These are phyloP conservation scores for Terebella lapidaria DNA, from an alignment of 2,888 invertebrate genomes.

Conservation along the genomic window DNA sequence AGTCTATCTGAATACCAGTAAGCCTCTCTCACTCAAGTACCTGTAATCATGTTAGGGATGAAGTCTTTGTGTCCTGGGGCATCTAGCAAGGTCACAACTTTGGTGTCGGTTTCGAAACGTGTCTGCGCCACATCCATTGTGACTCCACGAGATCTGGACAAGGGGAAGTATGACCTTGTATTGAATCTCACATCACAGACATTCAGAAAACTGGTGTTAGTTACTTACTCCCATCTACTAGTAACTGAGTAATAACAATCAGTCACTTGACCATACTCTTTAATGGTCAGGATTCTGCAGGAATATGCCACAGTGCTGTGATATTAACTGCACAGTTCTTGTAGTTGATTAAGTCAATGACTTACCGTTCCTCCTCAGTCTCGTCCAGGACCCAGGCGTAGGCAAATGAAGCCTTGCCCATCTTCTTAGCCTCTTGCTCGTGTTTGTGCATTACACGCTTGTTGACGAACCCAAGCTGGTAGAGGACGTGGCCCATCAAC, in stretches of 20 bases:
- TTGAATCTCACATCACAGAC: too few species aligned
- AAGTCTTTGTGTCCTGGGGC: slow-evolving; percentile 99
- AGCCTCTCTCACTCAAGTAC: too few species aligned
- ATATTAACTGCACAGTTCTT: too few species aligned
- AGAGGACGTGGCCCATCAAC: slow-evolving; percentile 91
- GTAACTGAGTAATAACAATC: too few species aligned
- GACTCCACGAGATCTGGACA: slow-evolving; percentile 76
- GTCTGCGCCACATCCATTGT: slow-evolving; percentile 98
- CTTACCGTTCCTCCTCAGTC: slow-evolving; percentile 86
- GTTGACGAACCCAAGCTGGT: slow-evolving; percentile 59
- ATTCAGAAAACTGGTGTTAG: too few species aligned
- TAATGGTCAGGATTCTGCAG: too few species aligned
- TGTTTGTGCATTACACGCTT: slow-evolving; percentile 90
- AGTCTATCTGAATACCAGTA: too few species aligned
- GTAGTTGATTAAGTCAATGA: too few species aligned
- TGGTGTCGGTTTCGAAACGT: slow-evolving; percentile 82
- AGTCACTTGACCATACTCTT: too few species aligned
- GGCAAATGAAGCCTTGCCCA: slow-evolving; percentile 96
- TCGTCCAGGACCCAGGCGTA: slow-evolving; percentile 99
- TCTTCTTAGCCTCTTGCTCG: slow-evolving; percentile 83
- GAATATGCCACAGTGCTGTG: too few species aligned
- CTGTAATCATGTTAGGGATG: slow-evolving; percentile 97
- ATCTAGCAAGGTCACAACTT: slow-evolving; percentile 71
- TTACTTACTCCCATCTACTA: too few species aligned
- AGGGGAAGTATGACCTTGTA: too few species aligned